Evolutionary conservation across 1,140 invertebrate genomes (phyloP).

Genomic region (Ceratosolen fusciceps): DNA sequence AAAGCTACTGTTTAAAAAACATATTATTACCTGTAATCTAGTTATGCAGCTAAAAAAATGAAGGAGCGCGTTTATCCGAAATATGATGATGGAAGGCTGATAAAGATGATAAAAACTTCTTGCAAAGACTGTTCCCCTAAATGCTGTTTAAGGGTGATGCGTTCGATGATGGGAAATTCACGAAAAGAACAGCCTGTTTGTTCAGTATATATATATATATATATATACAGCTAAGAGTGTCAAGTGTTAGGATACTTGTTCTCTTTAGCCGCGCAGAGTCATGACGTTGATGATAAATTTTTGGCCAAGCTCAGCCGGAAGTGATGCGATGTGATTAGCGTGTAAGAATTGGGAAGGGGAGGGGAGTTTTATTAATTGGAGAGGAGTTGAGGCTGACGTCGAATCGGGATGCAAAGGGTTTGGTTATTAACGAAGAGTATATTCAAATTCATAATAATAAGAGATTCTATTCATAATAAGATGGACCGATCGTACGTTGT

Average conservation of each 20-base stretch:
- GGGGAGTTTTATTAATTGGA: constrained; percentile 27
- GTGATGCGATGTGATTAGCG: neutral
- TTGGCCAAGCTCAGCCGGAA: constrained; percentile 32
- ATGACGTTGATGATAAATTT: constrained; percentile 45
- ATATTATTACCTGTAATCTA: neutral
- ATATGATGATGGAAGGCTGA: neutral
- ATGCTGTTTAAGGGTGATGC: constrained; percentile 6
- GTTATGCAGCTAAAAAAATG: neutral
- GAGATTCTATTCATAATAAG: constrained; percentile 36
- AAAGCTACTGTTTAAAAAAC: constrained; percentile 29
- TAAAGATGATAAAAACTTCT: constrained; percentile 3
- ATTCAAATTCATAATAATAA: constrained; percentile 18
- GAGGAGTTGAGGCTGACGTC: neutral
- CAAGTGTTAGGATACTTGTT: constrained; percentile 29
- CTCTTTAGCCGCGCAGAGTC: constrained; percentile 11
- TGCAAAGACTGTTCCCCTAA: neutral
- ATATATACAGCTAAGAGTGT: no score
- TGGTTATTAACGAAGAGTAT: constrained; percentile 29
- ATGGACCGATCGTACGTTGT: constrained; percentile 39
- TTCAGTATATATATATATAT: constrained; percentile 31
- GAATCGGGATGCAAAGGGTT: neutral
- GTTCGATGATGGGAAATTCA: no score
- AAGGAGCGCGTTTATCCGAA: neutral
- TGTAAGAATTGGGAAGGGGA: no score
- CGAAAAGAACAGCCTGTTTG: constrained; percentile 45